Evolutionary conservation across 1,140 invertebrate genomes (phyloP), one percentile per base, ranked within the genome.

Genomic region (Drosophila trapezifrons): DNA sequence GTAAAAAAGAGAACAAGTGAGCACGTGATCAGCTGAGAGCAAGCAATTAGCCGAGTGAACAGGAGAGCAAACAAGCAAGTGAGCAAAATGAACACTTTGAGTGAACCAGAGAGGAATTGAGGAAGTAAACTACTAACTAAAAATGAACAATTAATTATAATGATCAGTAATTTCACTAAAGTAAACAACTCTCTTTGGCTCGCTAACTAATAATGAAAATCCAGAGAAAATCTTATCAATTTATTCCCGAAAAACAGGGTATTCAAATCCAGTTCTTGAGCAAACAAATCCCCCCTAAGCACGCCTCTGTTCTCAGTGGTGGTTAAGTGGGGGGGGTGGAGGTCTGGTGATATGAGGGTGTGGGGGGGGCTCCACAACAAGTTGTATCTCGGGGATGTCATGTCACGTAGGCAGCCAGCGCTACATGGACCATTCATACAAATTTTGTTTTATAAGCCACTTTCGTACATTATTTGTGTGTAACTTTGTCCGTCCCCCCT

Each of bases 401-500:
- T 90, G 84, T 89, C 84, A 89, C 84, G 84, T 89, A 89, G 83
- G 77, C 75, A 70, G 29, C 67, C 46, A 66, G 49, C 56, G 77
- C 85, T 80, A 80, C 84, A 89, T 89, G 84, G 84, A 89, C 85
- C 84, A 89, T 89, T 89, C 84, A 89, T 89, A 80, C 79, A 87
- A 84, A 87, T 89, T 89, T 89, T 89, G 84, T 89, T 89, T 87
- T 89, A 89, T 89, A 89, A 90, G 84, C 85, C 73, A 89, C 85
- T 87, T 86, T 86, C 76, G 65, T 86, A 82, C 83, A 87, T 86
- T 86, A 86, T 86, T 89, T 87, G 83, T 86, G 76, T 87, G 83
- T 87, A 87, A 86, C 83, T 87, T 81, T 69, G 82, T 52, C 58
- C 64, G 65, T 49, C 15, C 37, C 65, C n/a, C 3, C 38, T 12